Conservation (phyloP, 2,888 invertebrate genomes). For the Agrotis ipsilon region DNA sequence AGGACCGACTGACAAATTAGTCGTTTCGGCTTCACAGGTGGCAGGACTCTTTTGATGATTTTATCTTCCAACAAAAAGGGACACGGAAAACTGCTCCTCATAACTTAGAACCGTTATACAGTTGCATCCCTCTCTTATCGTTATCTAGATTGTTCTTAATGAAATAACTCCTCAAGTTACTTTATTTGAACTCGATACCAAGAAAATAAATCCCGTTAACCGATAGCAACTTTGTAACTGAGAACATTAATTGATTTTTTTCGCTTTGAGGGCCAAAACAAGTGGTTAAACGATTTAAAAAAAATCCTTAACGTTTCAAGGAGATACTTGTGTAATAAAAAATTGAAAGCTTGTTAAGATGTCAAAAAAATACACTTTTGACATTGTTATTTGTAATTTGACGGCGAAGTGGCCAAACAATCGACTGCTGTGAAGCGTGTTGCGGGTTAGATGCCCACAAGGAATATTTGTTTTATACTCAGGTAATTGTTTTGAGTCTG, state of each 20-base stretch:
- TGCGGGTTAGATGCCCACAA: too few relatives aligned
- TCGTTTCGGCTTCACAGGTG: too few relatives aligned
- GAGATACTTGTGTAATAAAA: too few relatives aligned
- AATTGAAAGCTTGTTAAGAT: too few relatives aligned
- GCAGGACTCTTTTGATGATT: too few relatives aligned
- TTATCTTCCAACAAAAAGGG: not conserved
- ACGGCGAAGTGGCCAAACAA: too few relatives aligned
- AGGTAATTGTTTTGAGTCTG: too few relatives aligned
- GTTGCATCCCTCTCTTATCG: not conserved
- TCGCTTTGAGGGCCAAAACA: not conserved
- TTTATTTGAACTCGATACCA: slow-evolving; percentile 9
- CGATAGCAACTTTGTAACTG: slow-evolving; percentile 11
- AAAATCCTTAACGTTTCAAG: not conserved
- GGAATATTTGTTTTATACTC: too few relatives aligned
- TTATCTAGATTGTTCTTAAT: slow-evolving; percentile 14
- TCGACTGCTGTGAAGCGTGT: too few relatives aligned
- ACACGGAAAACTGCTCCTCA: not conserved
- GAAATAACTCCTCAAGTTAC: slow-evolving; percentile 9
- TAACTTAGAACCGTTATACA: not conserved
- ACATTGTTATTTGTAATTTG: too few relatives aligned
- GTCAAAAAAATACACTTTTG: too few relatives aligned
- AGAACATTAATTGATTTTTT: slow-evolving; percentile 3
- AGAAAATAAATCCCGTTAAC: slow-evolving; percentile 7
- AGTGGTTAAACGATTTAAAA: not conserved
- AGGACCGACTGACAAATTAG: too few relatives aligned